Percentiles rank a stretch among this genome's conserved stretches.
phyloP scores from a whole-genome alignment of 2,113 vertebrate species.

The Pygoscelis adeliae region DNA sequence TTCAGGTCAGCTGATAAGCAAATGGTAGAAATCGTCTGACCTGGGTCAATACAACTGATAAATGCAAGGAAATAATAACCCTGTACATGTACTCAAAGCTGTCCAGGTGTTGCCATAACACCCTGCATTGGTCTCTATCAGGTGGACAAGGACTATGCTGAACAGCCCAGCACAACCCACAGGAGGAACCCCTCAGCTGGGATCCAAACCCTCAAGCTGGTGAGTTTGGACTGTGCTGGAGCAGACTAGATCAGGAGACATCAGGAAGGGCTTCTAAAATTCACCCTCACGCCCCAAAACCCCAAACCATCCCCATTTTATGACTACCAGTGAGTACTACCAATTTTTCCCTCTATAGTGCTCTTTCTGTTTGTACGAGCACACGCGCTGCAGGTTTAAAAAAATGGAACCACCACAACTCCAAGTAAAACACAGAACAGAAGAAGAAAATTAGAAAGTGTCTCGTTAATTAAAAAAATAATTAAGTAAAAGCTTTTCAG shows the following conservation, averaged over 20 bases:
- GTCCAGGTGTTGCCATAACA: not conserved
- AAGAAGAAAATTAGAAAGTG: constrained; percentile 12
- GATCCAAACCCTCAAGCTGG: not conserved
- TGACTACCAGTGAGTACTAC: not conserved
- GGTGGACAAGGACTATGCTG: not conserved
- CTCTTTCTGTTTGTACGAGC: not conserved
- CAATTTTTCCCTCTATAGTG: not conserved
- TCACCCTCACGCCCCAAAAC: not conserved
- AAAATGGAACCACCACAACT: not conserved
- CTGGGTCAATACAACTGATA: not conserved
- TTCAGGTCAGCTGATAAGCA: constrained; percentile 30
- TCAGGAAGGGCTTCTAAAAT: not conserved
- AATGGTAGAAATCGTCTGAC: not conserved
- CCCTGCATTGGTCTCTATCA: not conserved
- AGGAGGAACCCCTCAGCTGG: not conserved
- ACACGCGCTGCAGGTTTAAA: not conserved
- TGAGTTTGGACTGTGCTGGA: not conserved
- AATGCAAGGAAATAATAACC: not conserved
- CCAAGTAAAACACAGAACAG: constrained; percentile 26
- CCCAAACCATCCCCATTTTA: not conserved
- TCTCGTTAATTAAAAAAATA: constrained; percentile 64
- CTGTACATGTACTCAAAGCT: not conserved
- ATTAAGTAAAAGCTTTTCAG: constrained; percentile 56
- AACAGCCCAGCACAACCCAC: not conserved
- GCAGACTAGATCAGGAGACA: not conserved